phyloP scores from a whole-genome alignment of 2,888 invertebrate species.

The Tridacna crocea region DNA sequence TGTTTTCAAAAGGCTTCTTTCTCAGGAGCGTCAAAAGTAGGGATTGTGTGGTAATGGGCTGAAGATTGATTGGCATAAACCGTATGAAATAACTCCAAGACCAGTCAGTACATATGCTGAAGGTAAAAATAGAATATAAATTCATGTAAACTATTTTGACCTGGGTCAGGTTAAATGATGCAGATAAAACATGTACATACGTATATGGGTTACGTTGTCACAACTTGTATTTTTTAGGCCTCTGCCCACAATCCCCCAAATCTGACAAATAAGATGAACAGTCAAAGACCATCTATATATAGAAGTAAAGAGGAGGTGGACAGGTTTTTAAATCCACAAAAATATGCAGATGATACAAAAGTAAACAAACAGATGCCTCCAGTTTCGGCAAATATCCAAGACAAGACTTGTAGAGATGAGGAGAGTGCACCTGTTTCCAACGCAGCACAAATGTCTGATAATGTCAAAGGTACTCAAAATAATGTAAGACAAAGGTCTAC shows the following conservation, averaged over 20 bases:
- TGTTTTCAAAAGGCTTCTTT: too few species aligned
- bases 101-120: too few species aligned
- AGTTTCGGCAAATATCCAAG: neutral
- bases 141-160: too few species aligned
- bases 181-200: too few species aligned
- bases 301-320: slow-evolving; percentile 52
- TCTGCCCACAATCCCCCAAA: slow-evolving; percentile 35
- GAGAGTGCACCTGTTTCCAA: neutral
- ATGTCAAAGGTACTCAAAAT: neutral
- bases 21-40: too few species aligned
- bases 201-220: too few species aligned
- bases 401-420: neutral
- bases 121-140: too few species aligned
- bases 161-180: too few species aligned
- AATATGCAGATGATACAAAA: neutral
- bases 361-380: neutral
- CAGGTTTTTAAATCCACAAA: slow-evolving; percentile 2
- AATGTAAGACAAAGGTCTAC: neutral
- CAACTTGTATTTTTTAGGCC: slow-evolving; percentile 12
- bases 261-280: slow-evolving; percentile 48
- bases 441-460: neutral
- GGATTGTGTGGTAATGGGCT: too few species aligned
- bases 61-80: too few species aligned
- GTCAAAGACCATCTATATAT: slow-evolving; percentile 38
- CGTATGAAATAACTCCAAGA: too few species aligned